Base-by-base conservation (phyloP, 2,888 invertebrate species). In the Zele albiditarsus region DNA sequence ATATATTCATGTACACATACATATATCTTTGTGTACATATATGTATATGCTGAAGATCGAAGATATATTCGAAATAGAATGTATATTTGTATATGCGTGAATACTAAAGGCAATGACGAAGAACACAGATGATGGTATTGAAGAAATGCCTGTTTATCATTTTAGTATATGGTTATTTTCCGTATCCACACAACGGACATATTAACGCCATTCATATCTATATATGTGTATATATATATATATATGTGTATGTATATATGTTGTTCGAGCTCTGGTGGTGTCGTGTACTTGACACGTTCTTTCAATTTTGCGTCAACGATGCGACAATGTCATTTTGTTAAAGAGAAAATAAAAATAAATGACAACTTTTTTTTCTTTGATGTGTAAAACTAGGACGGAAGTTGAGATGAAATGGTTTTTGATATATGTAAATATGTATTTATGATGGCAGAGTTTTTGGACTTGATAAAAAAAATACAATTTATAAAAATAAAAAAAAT, bases 81-180 rank as follows among this genome's bases (percentile, higher is more conserved):
- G 53, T 53, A 53, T 53, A 53, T 53, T 53, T 20, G 20, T 23
- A 20, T 20, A 20, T 53, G 53, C 20, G 53, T 53, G 53, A 53
- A 53, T 27, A 28, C 25, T 60, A 14, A 60, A n/a, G 60, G 53
- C 53, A 53, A 53, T 53, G 53, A 53, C 20, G 53, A 53, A 53
- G 53, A 53, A 53, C 53, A 20, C 53, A 53, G 20, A 20, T 53
- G 53, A 53, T 46, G 46, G n/a, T 46, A 46, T 53, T 53, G 53
- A 53, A 53, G 20, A 53, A 20, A 53, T 53, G 53, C 10, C 53
- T 53, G 20, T 53, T 53, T 53, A 53, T 53, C 53, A 53, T 53
- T 3, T 20, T 49, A n/a, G 53, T 53, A 33, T 33, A 20, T 42
- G n/a, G 57, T 33, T 68, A 57, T 68, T 57, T 53, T 68, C 53